phyloP scores from a whole-genome alignment of 1,140 invertebrate genomes.

The Aphis craccivora region DNA sequence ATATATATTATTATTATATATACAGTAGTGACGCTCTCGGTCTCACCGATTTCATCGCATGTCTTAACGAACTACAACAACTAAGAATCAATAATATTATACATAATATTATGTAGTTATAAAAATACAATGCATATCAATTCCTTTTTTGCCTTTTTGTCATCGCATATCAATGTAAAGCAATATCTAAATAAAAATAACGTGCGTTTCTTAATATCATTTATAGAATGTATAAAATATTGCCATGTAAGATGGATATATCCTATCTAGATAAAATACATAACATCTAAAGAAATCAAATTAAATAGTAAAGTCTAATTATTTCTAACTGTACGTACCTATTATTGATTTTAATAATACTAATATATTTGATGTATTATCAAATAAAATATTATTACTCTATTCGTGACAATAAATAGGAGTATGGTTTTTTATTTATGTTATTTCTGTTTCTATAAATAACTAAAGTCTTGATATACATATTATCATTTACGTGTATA shows the following conservation, averaged over 20 bases:
- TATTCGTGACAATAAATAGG: not conserved
- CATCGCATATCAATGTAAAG: not conserved
- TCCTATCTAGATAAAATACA: not conserved
- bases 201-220: too few species aligned
- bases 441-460: not conserved
- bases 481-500: not conserved
- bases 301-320: not conserved
- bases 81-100: not conserved
- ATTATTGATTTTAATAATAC: not conserved
- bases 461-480: not conserved
- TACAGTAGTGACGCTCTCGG: not conserved
- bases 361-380: not conserved
- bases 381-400: not conserved
- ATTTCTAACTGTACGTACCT: not conserved
- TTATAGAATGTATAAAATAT: not conserved
- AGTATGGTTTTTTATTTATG: not conserved
- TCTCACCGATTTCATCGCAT: not conserved
- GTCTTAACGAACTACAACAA: not conserved
- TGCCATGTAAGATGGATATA: not conserved
- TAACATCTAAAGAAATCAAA: not conserved
- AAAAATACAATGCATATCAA: not conserved
- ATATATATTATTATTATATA: not conserved
- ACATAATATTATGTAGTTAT: not conserved
- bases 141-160: not conserved
- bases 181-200: too few species aligned